Percentiles rank a stretch among this genome's conserved stretches.
phyloP scores from a whole-genome alignment of 2,113 vertebrate genomes.

The Oceanodroma tethys region DNA sequence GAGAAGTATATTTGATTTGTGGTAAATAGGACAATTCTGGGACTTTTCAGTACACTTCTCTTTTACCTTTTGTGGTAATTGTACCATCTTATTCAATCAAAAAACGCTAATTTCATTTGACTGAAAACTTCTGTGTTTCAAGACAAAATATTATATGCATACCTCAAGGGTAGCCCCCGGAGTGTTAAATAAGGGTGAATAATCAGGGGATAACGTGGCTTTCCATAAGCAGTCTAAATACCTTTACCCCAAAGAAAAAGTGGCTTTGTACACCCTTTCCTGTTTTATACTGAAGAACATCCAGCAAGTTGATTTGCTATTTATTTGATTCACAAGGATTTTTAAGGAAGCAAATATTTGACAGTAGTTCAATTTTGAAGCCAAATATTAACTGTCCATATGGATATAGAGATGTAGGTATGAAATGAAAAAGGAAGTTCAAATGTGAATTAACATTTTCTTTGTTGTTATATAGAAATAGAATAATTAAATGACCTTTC shows the following conservation, averaged over 20 bases:
- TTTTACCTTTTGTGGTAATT: neutral
- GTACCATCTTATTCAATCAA: neutral
- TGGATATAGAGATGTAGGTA: neutral
- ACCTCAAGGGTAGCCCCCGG: too few species aligned
- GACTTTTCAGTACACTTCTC: neutral
- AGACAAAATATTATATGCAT: neutral
- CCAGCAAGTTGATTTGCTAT: neutral
- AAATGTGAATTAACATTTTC: neutral
- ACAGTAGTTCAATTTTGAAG: neutral
- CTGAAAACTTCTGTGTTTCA: neutral
- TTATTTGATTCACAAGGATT: neutral
- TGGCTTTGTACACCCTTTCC: neutral
- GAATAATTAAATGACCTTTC: neutral
- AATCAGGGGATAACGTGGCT: neutral
- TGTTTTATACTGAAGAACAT: neutral
- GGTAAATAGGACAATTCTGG: rapidly evolving
- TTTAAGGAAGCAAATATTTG: neutral
- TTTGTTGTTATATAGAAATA: neutral
- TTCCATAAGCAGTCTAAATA: neutral
- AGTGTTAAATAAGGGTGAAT: neutral
- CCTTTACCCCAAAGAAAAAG: neutral
- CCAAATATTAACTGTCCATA: neutral
- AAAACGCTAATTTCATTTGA: neutral
- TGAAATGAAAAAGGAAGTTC: neutral
- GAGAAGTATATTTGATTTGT: neutral